phyloP scores from a whole-genome alignment of 2,888 invertebrate genomes.

The Temnothorax ravouxi region DNA sequence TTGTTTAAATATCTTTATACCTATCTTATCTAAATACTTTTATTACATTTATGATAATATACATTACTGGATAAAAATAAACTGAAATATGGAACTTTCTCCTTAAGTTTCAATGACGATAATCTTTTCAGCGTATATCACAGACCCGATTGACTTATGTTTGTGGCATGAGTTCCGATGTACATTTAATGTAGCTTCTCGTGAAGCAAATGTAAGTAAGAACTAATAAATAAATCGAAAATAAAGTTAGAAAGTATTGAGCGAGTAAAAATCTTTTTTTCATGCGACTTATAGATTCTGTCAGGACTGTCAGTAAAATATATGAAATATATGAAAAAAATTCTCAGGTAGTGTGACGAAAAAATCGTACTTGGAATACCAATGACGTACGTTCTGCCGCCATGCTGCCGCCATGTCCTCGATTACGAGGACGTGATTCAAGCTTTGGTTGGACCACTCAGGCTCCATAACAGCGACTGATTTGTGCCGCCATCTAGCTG shows the following conservation, averaged over 20 bases:
- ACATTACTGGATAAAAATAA: not conserved
- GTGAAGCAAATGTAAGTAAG: not conserved
- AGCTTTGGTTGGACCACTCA: constrained; percentile 78
- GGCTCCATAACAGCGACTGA: constrained; percentile 77
- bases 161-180: not conserved
- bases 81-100: not conserved
- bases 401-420: constrained; percentile 76
- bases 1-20: not conserved
- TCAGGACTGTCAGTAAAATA: constrained; percentile 20
- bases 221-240: not conserved
- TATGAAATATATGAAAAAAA: constrained; percentile 53
- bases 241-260: not conserved
- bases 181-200: not conserved
- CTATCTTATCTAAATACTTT: constrained; percentile 5
- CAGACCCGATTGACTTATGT: not conserved
- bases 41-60: not conserved
- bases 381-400: constrained; percentile 52
- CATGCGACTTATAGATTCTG: constrained; percentile 6
- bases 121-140: not conserved
- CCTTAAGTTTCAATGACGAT: not conserved
- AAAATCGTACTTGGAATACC: constrained; percentile 56
- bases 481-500: constrained; percentile 83
- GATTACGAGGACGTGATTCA: constrained; percentile 77
- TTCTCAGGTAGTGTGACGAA: constrained; percentile 53
- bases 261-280: constrained; percentile 31